phyloP scores from a whole-genome alignment of 2,888 invertebrate genomes.

The Pseudolycoriella hygida region DNA sequence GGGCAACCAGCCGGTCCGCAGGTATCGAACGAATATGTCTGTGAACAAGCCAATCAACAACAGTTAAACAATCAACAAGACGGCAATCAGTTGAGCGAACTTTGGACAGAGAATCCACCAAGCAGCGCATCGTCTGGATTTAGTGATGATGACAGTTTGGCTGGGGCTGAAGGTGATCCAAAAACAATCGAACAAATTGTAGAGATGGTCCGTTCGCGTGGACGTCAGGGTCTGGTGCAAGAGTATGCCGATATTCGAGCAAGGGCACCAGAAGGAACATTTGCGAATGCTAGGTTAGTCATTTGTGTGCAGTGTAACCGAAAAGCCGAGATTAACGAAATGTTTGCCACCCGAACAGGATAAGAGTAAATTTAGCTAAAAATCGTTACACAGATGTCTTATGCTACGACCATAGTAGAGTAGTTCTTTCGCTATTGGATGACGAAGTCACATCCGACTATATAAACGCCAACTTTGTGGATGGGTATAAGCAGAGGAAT shows the following conservation, averaged over 20 bases:
- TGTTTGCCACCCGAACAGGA: slow-evolving; percentile 27
- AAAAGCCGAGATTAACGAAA: no score
- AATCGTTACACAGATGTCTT: slow-evolving; percentile 90
- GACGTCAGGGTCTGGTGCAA: slow-evolving; percentile 61
- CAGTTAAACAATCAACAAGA: slow-evolving; percentile 23
- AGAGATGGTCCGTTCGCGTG: slow-evolving; percentile 47
- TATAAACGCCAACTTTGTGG: slow-evolving; percentile 95
- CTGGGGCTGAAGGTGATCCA: slow-evolving; percentile 49
- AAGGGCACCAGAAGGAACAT: slow-evolving; percentile 71
- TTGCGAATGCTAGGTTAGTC: slow-evolving; percentile 67
- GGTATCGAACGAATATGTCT: not conserved
- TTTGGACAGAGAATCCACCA: slow-evolving; percentile 40
- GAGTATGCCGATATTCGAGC: slow-evolving; percentile 81
- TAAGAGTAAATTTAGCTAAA: slow-evolving; percentile 57
- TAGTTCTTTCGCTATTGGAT: slow-evolving; percentile 60
- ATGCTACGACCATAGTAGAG: slow-evolving; percentile 90
- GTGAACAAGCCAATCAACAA: slow-evolving; percentile 14
- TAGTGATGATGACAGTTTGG: slow-evolving; percentile 79
- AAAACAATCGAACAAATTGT: slow-evolving; percentile 45
- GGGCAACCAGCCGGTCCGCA: slow-evolving; percentile 25
- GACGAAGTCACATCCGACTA: slow-evolving; percentile 71
- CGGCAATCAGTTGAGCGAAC: slow-evolving; percentile 17
- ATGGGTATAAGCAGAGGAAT: slow-evolving; percentile 94
- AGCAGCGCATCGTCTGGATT: slow-evolving; percentile 66
- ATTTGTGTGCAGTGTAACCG: not conserved